Conservation (phyloP, 1,140 invertebrate species). For the Grapholita molesta region DNA sequence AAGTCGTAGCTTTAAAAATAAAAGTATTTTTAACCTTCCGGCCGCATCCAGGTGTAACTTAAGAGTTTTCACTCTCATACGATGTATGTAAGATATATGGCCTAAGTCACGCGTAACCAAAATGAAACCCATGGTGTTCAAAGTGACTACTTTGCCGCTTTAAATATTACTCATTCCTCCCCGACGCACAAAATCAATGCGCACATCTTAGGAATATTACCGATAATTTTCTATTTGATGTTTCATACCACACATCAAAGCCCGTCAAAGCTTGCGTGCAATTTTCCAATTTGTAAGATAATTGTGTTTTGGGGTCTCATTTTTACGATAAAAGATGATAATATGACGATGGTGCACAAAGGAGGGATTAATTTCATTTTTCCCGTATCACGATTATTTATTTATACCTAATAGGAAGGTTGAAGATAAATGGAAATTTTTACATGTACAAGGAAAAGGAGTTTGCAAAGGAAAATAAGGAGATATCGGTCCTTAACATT, state of each 20-base stretch:
- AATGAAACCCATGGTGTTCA: no score
- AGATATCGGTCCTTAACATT: background rate
- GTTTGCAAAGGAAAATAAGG: background rate
- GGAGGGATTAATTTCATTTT: conserved; percentile 18
- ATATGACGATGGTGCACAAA: conserved; percentile 17
- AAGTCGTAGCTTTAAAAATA: no score
- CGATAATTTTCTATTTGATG: conserved; percentile 12
- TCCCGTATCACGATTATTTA: background rate
- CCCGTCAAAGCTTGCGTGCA: conserved; percentile 25
- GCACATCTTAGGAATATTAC: background rate
- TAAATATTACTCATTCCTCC: background rate
- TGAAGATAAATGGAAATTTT: background rate
- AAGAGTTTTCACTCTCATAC: no score
- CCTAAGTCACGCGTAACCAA: no score
- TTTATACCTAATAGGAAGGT: background rate
- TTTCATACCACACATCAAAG: conserved; percentile 25
- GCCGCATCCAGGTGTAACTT: no score
- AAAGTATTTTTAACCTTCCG: no score
- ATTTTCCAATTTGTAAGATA: conserved; percentile 42
- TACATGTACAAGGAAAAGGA: background rate
- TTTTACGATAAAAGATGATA: conserved; percentile 20
- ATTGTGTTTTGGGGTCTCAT: conserved; percentile 24
- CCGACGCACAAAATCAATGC: background rate
- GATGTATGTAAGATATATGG: no score
- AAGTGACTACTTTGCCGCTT: background rate